Conservation (phyloP, 2,113 vertebrate species). For the Astatoreochromis straeleni region DNA sequence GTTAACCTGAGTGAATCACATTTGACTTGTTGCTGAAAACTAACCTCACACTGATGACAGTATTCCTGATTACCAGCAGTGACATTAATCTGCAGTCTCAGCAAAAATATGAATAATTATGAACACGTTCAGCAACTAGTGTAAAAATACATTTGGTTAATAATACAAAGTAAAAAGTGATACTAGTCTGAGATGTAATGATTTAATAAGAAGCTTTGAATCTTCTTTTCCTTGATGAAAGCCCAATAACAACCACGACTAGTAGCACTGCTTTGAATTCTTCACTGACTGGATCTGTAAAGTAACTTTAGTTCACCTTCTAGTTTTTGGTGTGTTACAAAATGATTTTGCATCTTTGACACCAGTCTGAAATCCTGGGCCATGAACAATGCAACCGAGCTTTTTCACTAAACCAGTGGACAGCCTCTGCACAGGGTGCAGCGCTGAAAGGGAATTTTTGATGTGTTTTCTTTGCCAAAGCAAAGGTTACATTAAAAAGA, state of each 20-base stretch:
- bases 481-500: conserved; percentile 48
- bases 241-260: background rate
- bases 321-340: background rate
- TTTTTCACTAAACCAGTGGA: background rate
- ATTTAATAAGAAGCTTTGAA: background rate
- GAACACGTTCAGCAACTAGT: background rate
- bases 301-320: background rate
- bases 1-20: background rate
- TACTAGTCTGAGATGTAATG: background rate
- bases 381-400: background rate
- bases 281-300: background rate
- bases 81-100: background rate
- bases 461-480: conserved; percentile 41
- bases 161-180: background rate
- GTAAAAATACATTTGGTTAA: background rate
- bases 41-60: background rate
- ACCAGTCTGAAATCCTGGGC: background rate
- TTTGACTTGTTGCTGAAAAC: background rate
- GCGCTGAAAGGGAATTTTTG: conserved; percentile 24
- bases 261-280: background rate
- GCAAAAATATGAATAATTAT: background rate
- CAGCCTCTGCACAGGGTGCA: background rate
- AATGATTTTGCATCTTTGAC: background rate
- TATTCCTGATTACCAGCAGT: background rate
- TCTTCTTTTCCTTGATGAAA: background rate